Base-by-base conservation (phyloP, 2,888 invertebrate genomes). In the Ennomos fuscantarius region DNA sequence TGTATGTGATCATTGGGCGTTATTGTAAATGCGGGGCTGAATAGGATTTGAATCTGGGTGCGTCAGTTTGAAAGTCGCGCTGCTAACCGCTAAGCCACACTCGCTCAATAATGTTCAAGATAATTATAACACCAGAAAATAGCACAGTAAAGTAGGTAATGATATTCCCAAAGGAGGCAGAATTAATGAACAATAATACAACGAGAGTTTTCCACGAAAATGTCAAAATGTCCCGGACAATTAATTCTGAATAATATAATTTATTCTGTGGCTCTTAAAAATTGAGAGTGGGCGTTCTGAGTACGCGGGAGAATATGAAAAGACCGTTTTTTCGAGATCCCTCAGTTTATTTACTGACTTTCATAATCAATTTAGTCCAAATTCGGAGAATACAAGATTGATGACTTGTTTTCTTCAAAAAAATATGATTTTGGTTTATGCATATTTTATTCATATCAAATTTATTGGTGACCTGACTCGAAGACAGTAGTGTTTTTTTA, bases 191-290 rank as follows among this genome's bases (percentile, higher is more conserved):
- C 40, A 45, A 50, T 42, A 47, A 37, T 24, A 13, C 35, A 40
- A 39, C 45, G 48, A 12, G 48, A 55, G 24, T 44, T 55, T 55
- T 35, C 49, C 44, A 12, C n/a, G 37, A 39, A 50, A 41, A 55
- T 34, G 49, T 50, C 50, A 35, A 49, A 49, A 40, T 49, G 49
- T 55, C 55, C 35, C 45, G 45, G 40, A 41, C 40, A 41, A 55
- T 55, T 55, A 48, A 10, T 24, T 44, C 11, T 24, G 35, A 44
- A 32, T 35, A 40, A 49, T 45, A 40, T 45, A n/a, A 46, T 50
- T 55, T 40, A 40, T 36, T 44, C 40, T 34, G 36, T 33, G 32
- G 36, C 37, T 43, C 6, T 11, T 36, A 36, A 46, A 46, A 46
- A 46, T 34, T 35, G 41, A 47, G 13, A 13, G 44, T 40, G 10